Evolutionary conservation across 2,113 vertebrate genomes (phyloP), one percentile per base, ranked within the genome.

Genomic region (Xiphophorus couchianus): DNA sequence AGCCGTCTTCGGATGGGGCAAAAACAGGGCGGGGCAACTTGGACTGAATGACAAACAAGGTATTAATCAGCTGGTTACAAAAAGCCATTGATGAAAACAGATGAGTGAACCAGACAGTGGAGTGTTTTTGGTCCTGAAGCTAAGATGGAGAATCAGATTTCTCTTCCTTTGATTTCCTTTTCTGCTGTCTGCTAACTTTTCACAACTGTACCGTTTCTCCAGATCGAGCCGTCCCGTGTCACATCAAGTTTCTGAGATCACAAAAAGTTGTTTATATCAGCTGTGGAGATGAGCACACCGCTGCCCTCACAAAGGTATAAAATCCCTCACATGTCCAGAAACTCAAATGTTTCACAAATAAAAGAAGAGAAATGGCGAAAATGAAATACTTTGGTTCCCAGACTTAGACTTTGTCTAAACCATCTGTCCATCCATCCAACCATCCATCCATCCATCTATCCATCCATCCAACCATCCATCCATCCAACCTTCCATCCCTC

Each of bases 221-320:
- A 99, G 98, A 98, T 88, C 95, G 97, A 19, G 96, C 96, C n/a
- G 96, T 97, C 44, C 97, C 97, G 0, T 99, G 97, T 81, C 97
- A 98, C 3, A 97, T 99, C 84, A 99, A 99, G 82, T 96, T 97
- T 81, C 83, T 99, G 82, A 89, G 98, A 63, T 96, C 95, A 62
- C 98, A 99, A 76, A 98, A 98, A 84, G 97, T 99, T 13, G 97
- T 99, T 78, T 97, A 98, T 87, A 97, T 99, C 89, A 97, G 97
- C 88, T 99, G 98, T 92, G 97, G 97, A 69, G 95, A 96, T 54
- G 96, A 97, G 5, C 97, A 98, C 64, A 98, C 97, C 0, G 96
- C 96, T 37, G 95, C 96, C n/a, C 90, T 98, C 67, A 99, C 97
- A 71, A 99, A 99, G 96, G 98, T 99, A 95, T 0, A 17, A 10